Evolutionary conservation across 1,140 invertebrate species (phyloP).

Genomic region (Bombus waltoni): DNA sequence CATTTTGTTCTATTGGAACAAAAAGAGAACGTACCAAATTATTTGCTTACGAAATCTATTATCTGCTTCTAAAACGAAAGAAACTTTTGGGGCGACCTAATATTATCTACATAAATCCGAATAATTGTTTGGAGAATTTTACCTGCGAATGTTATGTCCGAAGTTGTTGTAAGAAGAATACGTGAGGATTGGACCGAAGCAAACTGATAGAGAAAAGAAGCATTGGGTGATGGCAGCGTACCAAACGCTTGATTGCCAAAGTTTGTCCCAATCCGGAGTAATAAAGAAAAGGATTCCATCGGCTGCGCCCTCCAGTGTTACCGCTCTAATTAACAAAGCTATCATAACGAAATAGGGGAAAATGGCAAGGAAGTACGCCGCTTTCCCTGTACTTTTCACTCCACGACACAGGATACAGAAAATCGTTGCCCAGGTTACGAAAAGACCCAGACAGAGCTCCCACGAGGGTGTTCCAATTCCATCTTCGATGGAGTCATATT

Average conservation of each 20-base stretch:
- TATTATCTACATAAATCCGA: too few relatives aligned
- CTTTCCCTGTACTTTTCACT: conserved; percentile 86
- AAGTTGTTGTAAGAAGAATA: conserved; percentile 94
- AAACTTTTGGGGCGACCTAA: too few relatives aligned
- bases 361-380: conserved; percentile 88
- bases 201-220: conserved; percentile 92
- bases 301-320: conserved; percentile 85
- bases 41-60: too few relatives aligned
- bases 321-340: conserved; percentile 85
- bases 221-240: conserved; percentile 93
- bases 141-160: conserved; percentile 91
- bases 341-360: conserved; percentile 90
- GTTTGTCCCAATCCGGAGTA: conserved; percentile 87
- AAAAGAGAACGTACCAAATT: too few relatives aligned
- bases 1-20: too few relatives aligned
- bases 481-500: conserved; percentile 84
- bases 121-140: conserved; percentile 18
- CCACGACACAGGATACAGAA: conserved; percentile 86
- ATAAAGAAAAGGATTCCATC: conserved; percentile 88
- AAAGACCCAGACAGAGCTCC: conserved; percentile 86
- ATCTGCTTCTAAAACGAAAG: too few relatives aligned
- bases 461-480: conserved; percentile 86
- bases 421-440: conserved; percentile 88
- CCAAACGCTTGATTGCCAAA: conserved; percentile 90
- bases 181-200: conserved; percentile 91